A percentile compares a stretch with the other conserved stretches of the same genome.
These are phyloP conservation scores for Tineola bisselliella DNA, from an alignment of 2,888 invertebrate genomes.

Conservation along the genomic window DNA sequence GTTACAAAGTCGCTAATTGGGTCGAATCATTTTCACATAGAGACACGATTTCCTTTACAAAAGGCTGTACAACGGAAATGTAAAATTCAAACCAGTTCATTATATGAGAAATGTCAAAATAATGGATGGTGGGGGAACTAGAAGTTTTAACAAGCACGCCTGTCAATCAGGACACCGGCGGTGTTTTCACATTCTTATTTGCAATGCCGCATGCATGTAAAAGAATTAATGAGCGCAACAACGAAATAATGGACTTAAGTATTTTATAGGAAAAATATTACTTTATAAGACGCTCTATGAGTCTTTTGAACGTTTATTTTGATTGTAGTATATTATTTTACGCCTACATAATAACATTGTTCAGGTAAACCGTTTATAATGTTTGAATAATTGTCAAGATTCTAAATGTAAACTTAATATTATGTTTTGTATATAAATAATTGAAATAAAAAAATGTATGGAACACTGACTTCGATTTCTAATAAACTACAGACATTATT, in stretches of 20 bases:
- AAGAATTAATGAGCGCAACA: conserved; percentile 3
- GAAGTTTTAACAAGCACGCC: conserved; percentile 35
- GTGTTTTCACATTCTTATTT: conserved; percentile 19
- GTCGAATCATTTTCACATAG: conserved; percentile 23
- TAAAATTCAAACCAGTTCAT: conserved; percentile 11
- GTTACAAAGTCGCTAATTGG: conserved; percentile 27
- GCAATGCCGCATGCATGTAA: not conserved
- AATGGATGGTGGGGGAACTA: conserved; percentile 24
- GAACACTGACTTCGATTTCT: no score
- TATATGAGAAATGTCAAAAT: conserved; percentile 19
- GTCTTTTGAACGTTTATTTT: not conserved
- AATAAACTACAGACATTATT: no score
- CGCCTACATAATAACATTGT: not conserved
- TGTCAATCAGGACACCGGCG: conserved; percentile 29
- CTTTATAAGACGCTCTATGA: not conserved
- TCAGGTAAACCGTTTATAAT: not conserved
- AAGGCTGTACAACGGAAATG: conserved; percentile 4
- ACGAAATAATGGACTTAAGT: not conserved
- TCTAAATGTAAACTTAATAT: not conserved
- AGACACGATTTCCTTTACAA: conserved; percentile 9
- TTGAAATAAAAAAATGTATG: no score
- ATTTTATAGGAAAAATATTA: not conserved
- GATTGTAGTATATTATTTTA: not conserved
- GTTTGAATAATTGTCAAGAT: not conserved
- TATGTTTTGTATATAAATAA: no score